Evolutionary conservation across 2,888 invertebrate species (phyloP).

Genomic region (Netelia virgata): DNA sequence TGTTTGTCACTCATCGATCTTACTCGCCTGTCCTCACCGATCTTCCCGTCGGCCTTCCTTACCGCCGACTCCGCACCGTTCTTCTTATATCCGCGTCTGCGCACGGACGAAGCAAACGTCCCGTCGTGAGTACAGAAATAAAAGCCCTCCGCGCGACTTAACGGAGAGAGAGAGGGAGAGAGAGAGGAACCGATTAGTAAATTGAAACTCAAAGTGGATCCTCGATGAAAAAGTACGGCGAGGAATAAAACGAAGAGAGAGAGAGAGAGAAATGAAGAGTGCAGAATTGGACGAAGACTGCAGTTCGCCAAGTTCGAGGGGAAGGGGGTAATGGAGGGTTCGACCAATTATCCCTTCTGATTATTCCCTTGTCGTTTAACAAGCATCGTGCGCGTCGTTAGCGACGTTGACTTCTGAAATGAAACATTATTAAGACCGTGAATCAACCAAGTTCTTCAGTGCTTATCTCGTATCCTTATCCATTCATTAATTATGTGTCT

Average conservation of each 20-base stretch:
- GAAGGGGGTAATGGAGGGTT: too few species aligned
- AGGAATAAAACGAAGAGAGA: background rate
- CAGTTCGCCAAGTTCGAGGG: too few species aligned
- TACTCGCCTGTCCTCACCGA: constrained; percentile 60
- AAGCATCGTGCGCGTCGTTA: too few species aligned
- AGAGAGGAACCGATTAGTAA: constrained; percentile 54
- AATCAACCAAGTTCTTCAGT: too few species aligned
- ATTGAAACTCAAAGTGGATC: constrained; percentile 24
- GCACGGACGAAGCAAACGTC: background rate
- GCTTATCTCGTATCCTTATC: too few species aligned
- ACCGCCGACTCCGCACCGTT: constrained; percentile 26
- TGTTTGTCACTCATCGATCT: constrained; percentile 69
- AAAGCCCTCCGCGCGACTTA: constrained; percentile 36
- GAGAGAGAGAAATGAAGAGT: too few species aligned
- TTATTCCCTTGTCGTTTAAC: too few species aligned
- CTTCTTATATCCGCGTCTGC: constrained; percentile 1
- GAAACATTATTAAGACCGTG: too few species aligned
- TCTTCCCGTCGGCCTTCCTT: constrained; percentile 41
- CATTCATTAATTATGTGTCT: too few species aligned
- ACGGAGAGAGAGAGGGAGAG: constrained; percentile 6
- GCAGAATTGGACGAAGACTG: too few species aligned
- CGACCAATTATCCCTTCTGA: too few species aligned
- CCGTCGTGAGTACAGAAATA: constrained; percentile 35
- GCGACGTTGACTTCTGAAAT: too few species aligned
- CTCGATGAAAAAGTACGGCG: constrained; percentile 15